phyloP scores from a whole-genome alignment of 2,113 vertebrate genomes.

The Rissa tridactyla region DNA sequence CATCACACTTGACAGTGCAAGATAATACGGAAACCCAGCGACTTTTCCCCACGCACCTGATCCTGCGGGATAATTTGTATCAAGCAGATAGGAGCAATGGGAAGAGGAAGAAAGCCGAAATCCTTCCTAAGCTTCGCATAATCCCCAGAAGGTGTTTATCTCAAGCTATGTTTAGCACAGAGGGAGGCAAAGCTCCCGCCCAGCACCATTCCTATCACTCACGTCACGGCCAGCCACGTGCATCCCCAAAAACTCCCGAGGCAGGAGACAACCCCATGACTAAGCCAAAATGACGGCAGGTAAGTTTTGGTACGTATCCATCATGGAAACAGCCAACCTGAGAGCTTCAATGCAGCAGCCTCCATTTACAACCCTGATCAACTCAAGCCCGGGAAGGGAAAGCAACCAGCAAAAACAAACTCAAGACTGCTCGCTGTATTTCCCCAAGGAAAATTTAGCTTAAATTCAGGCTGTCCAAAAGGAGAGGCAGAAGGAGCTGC shows the following conservation, averaged over 20 bases:
- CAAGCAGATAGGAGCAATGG: neutral
- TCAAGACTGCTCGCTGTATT: fast-evolving
- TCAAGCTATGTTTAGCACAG: constrained; percentile 22
- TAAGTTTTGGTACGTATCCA: neutral
- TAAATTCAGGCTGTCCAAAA: neutral
- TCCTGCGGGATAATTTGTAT: neutral
- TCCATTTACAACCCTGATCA: neutral
- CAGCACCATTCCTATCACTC: neutral
- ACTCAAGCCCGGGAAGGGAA: neutral
- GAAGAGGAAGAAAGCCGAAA: constrained; percentile 2
- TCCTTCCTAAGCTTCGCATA: neutral
- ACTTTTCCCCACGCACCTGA: neutral
- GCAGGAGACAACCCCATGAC: neutral
- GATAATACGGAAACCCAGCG: neutral
- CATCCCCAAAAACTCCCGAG: neutral
- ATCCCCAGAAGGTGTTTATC: constrained; percentile 51
- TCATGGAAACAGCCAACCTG: neutral
- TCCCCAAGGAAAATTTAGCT: neutral
- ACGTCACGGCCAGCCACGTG: neutral
- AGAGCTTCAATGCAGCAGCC: neutral
- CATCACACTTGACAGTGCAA: neutral
- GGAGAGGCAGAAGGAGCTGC: neutral
- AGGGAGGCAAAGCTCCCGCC: neutral
- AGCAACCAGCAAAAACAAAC: neutral
- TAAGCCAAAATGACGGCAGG: neutral